Conservation (phyloP, 2,113 vertebrate species). For the Eptesicus fuscus region DNA sequence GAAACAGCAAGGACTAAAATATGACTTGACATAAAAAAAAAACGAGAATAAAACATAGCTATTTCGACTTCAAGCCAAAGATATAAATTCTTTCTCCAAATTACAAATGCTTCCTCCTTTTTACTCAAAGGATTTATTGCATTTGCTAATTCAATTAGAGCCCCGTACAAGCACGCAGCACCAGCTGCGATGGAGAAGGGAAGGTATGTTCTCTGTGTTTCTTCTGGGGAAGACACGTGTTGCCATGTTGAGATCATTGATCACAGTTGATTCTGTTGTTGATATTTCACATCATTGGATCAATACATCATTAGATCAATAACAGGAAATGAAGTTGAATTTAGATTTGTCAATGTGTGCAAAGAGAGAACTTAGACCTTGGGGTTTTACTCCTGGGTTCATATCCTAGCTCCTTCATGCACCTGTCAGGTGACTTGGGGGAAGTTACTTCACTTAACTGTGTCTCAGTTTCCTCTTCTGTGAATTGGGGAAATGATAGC, state of each 20-base stretch:
- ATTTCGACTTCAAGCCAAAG: neutral
- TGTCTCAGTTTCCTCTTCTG: neutral
- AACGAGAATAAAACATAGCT: neutral
- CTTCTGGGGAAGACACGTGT: neutral
- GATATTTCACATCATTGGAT: neutral
- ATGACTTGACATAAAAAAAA: neutral
- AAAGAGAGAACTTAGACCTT: neutral
- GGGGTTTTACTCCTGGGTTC: neutral
- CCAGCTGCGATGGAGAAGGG: neutral
- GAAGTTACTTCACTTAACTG: neutral
- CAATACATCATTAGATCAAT: neutral
- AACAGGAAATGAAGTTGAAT: neutral
- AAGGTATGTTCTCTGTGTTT: neutral
- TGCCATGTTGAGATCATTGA: neutral
- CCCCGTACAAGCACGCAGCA: neutral
- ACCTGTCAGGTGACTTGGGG: neutral
- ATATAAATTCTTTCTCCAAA: neutral
- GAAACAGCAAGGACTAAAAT: neutral
- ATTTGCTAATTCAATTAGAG: neutral
- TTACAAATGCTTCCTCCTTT: neutral
- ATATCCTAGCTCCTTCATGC: neutral
- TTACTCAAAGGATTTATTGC: neutral
- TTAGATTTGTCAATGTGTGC: neutral
- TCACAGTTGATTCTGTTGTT: neutral
- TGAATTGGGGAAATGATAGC: neutral